Conservation (phyloP, 2,888 invertebrate species). For the Chaetogeoica ovagalla region DNA sequence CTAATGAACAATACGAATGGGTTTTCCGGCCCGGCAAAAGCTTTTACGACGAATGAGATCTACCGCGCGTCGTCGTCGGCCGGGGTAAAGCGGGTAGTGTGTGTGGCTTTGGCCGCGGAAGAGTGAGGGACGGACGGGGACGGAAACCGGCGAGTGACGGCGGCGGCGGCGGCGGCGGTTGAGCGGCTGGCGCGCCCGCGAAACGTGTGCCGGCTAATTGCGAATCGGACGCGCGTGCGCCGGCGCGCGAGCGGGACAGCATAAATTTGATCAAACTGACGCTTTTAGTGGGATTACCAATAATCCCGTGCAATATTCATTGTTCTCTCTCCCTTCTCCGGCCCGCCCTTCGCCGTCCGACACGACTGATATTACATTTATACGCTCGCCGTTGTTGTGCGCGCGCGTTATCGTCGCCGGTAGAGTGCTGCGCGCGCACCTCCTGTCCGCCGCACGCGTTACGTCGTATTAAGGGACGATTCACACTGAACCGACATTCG, state of each 20-base stretch:
- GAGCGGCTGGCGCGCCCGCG: neutral
- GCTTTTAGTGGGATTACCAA: constrained; percentile 53
- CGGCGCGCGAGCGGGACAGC: constrained; percentile 38
- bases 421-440: no score
- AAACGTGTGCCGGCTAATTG: constrained; percentile 53
- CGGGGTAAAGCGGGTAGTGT: neutral
- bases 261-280: constrained; percentile 53
- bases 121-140: neutral
- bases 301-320: constrained; percentile 53
- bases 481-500: no score
- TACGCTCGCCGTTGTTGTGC: no score
- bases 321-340: constrained; percentile 13
- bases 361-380: no score
- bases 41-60: constrained; percentile 53
- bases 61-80: constrained; percentile 16
- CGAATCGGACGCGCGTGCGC: constrained; percentile 50
- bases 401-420: no score
- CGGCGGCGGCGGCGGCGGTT: neutral
- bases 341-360: no score
- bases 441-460: no score
- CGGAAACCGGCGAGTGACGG: neutral
- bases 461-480: no score
- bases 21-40: constrained; percentile 53
- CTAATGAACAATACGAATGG: constrained; percentile 53
- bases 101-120: neutral